Conservation (phyloP, 2,888 invertebrate genomes). For the Agrotis clavis region DNA sequence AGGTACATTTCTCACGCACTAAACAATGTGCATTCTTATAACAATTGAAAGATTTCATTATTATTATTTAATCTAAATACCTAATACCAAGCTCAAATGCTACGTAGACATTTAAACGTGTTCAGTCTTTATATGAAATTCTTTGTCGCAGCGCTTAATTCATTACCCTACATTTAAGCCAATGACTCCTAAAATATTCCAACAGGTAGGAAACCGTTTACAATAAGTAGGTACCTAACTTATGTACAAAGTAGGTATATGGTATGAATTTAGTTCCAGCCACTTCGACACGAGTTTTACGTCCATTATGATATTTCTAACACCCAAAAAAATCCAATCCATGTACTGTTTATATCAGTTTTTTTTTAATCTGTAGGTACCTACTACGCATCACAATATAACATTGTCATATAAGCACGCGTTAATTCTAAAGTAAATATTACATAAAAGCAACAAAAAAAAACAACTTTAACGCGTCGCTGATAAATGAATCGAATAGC, state of each 20-base stretch:
- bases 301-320: not conserved
- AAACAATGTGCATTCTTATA: slow-evolving; percentile 2
- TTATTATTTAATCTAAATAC: not conserved
- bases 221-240: slow-evolving; percentile 2
- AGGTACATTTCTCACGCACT: not conserved
- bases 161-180: slow-evolving; percentile 33
- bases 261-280: not conserved
- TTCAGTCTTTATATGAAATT: slow-evolving; percentile 39
- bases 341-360: not conserved
- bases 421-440: slow-evolving; percentile 25
- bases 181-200: slow-evolving; percentile 38
- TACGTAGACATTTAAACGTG: not conserved
- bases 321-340: not conserved
- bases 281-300: slow-evolving; percentile 24
- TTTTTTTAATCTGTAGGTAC: not conserved
- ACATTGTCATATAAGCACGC: slow-evolving; percentile 13
- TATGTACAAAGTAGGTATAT: too few species aligned
- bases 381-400: slow-evolving; percentile 39
- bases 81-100: not conserved
- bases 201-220: slow-evolving; percentile 22
- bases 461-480: not conserved
- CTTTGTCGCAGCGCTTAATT: slow-evolving; percentile 22
- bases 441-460: slow-evolving; percentile 4
- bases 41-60: not conserved
- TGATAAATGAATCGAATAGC: slow-evolving; percentile 8